Percentiles rank a stretch among this genome's conserved stretches.
Evolutionary conservation across 2,797 vertebrate genomes (phyloP).

Genomic region (Lepidocolaptes lacrymiger): DNA sequence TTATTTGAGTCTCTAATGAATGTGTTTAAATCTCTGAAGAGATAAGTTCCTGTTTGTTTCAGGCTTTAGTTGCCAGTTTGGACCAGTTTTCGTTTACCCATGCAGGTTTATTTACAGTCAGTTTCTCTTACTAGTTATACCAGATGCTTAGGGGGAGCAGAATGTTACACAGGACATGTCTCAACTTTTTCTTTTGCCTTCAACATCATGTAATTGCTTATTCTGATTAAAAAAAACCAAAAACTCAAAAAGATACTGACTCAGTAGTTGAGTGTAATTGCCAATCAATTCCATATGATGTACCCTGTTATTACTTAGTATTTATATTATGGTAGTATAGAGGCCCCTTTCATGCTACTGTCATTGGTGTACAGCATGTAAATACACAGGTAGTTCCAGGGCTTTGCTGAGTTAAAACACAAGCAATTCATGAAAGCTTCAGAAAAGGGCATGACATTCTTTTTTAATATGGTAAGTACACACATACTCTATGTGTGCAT

Average conservation of each 20-base stretch:
- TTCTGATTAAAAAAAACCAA: neutral
- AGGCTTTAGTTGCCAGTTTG: slow-evolving; percentile 32
- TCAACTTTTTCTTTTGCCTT: neutral
- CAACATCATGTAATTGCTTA: neutral
- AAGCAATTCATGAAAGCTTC: neutral
- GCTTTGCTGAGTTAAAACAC: neutral
- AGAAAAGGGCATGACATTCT: neutral
- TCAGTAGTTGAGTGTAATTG: neutral
- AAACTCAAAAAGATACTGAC: neutral
- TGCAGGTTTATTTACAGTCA: slow-evolving; percentile 31
- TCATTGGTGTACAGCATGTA: neutral
- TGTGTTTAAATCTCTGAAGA: slow-evolving; percentile 30
- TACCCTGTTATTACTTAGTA: neutral
- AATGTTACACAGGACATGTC: neutral
- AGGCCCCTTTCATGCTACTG: neutral
- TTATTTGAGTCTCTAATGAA: neutral
- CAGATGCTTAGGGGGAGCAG: neutral
- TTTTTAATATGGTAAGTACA: neutral
- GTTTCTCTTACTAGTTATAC: slow-evolving; percentile 33
- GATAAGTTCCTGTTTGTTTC: slow-evolving; percentile 39
- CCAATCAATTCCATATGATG: neutral
- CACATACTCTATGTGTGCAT: neutral
- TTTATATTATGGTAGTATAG: neutral
- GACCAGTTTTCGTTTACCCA: slow-evolving; percentile 7
- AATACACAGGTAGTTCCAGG: neutral